Evolutionary conservation across 2,113 vertebrate genomes (phyloP).

Genomic region (Ciconia boyciana): DNA sequence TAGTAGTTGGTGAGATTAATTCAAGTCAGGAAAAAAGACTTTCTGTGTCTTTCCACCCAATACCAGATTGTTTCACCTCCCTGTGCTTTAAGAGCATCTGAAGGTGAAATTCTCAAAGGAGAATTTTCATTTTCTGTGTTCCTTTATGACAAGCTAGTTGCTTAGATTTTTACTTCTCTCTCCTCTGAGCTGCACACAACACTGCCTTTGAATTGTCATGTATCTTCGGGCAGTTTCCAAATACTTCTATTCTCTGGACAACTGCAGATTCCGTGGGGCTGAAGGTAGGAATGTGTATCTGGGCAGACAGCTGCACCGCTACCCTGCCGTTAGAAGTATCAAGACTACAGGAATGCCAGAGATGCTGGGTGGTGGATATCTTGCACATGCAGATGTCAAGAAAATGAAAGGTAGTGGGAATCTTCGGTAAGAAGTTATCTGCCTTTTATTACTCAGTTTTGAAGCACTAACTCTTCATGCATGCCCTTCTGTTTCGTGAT

Average conservation of each 20-base stretch:
- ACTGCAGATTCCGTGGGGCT: not conserved
- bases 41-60: not conserved
- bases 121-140: not conserved
- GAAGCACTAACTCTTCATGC: not conserved
- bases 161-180: not conserved
- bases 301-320: not conserved
- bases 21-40: not conserved
- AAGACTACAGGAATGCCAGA: not conserved
- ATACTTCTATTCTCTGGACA: not conserved
- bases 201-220: not conserved
- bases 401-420: not conserved
- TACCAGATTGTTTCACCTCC: not conserved
- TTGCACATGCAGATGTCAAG: not conserved
- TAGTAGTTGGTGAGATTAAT: not conserved
- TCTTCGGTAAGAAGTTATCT: not conserved
- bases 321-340: not conserved
- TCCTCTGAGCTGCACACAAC: not conserved
- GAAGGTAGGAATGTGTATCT: not conserved
- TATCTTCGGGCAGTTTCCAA: not conserved
- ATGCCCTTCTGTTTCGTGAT: not conserved
- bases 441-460: not conserved
- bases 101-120: not conserved
- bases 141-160: not conserved
- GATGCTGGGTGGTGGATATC: not conserved
- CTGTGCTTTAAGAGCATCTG: not conserved